Evolutionary conservation across 1,140 invertebrate genomes (phyloP).

Genomic region (Platorchestia sp.): DNA sequence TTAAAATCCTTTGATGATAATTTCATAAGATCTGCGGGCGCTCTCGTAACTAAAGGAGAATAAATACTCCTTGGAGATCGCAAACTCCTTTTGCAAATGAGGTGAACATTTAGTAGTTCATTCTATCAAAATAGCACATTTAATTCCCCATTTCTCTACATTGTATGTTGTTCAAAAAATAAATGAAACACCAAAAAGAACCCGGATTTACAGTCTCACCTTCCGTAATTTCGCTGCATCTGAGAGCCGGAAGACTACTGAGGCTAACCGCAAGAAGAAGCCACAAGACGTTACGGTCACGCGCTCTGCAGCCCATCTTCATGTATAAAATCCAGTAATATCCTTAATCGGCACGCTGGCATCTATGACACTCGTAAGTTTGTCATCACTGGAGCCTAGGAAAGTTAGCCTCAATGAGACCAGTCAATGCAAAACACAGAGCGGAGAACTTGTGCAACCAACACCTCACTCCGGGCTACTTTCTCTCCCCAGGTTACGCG

Average conservation of each 20-base stretch:
- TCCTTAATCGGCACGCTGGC: not conserved
- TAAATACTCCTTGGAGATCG: not conserved
- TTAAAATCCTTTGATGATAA: not conserved
- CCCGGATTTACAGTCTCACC: not conserved
- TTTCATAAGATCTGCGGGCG: not conserved
- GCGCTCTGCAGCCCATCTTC: slow-evolving; percentile 2
- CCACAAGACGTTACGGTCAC: not conserved
- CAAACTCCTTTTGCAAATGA: not conserved
- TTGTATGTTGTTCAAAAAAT: not conserved
- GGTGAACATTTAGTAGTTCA: not conserved
- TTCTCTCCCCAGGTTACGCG: not conserved
- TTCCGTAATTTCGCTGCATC: not conserved
- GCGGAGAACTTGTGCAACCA: not conserved
- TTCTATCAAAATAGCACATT: not conserved
- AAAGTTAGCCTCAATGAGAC: not conserved
- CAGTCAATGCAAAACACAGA: not conserved
- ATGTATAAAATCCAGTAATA: not conserved
- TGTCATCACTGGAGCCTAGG: not conserved
- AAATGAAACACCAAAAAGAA: not conserved
- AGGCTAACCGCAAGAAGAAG: slow-evolving; percentile 28
- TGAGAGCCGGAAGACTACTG: not conserved
- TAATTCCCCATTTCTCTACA: not conserved
- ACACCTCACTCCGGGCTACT: slow-evolving; percentile 14
- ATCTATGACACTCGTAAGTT: not conserved
- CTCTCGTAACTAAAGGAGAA: not conserved